phyloP scores from a whole-genome alignment of 1,140 invertebrate genomes.

The Drosophila kanapiae region DNA sequence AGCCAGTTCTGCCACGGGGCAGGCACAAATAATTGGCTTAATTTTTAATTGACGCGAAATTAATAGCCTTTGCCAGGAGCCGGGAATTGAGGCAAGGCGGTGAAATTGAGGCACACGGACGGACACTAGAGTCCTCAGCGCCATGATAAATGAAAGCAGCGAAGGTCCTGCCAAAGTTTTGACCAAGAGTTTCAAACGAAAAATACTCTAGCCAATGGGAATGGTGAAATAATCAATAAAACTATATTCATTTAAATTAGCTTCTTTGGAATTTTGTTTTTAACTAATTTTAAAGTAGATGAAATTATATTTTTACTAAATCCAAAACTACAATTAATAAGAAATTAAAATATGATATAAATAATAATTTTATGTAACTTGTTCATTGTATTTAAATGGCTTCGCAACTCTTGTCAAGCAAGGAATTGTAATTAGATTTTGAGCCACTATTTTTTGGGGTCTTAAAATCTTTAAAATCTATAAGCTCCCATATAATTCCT shows the following conservation, averaged over 20 bases:
- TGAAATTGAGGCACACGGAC: slow-evolving; percentile 32
- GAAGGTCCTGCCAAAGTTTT: slow-evolving; percentile 33
- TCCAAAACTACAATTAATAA: too few species aligned
- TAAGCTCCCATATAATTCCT: neutral
- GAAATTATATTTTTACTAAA: neutral
- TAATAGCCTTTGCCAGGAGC: slow-evolving; percentile 70
- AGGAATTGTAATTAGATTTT: neutral
- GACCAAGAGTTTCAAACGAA: slow-evolving; percentile 20
- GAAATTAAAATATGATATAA: too few species aligned
- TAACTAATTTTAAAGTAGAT: neutral
- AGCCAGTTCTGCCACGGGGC: slow-evolving; percentile 40
- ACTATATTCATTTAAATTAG: too few species aligned
- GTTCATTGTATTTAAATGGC: too few species aligned
- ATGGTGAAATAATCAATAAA: too few species aligned
- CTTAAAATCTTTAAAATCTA: neutral
- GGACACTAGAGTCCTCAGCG: slow-evolving; percentile 20
- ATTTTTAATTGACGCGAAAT: slow-evolving; percentile 84
- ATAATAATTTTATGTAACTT: too few species aligned
- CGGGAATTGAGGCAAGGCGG: slow-evolving; percentile 27
- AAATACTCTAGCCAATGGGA: slow-evolving; percentile 14
- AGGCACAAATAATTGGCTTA: slow-evolving; percentile 81
- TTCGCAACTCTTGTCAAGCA: too few species aligned
- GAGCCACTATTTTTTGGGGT: too few species aligned
- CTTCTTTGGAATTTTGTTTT: too few species aligned
- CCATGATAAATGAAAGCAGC: slow-evolving; percentile 59